Base-by-base conservation (phyloP, 2,113 vertebrate species). In the Menidia beryllina region DNA sequence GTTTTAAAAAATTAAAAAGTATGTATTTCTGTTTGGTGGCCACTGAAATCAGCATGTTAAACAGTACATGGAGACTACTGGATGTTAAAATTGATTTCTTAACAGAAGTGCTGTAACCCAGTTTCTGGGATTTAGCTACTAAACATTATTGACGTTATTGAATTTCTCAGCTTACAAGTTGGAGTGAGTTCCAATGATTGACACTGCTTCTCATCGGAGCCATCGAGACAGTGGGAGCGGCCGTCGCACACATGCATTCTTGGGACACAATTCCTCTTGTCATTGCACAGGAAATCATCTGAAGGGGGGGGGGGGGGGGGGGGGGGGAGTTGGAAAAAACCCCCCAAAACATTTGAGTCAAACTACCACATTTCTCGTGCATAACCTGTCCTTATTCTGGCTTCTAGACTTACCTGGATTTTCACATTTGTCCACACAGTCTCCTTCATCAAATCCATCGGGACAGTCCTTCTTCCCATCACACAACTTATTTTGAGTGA, bases 141-240 rank as follows among this genome's bases (percentile, higher is more conserved):
- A 39, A 20, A 30, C 4, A 30, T 5, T 6, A 7, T 52, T 5
- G 8, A 2, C 30, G 8, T 0, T 9, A 0, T 0, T 59, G n/a
- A 5, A 20, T 36, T 36, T 58, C 34, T 20, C 10, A 0, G 2
- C 79, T 84, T 84, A 91, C 91, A 21, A 1, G 57, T 4, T 24
- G 45, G 3, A 7, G 47, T 14, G 0, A 23, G 8, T 41, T 53
- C 41, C 11, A 20, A 23, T 5, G 77, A 41, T 5, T 54, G 48
- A 91, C 96, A 98, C 47, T 7, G 65, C 0, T 0, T 6, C 85
- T 98, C 96, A 19, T 98, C 96, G 0, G 96, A 98, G 38, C 92
- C 90, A 0, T 98, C 96, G 0, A 85, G 60, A 69, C 96, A 98
- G 49, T 98, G 93, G 0, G 67, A 25, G 0, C 84, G 86, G 0